Percentiles rank a stretch among this genome's conserved stretches.
Evolutionary conservation across 2,888 invertebrate genomes (phyloP).

Genomic region (Eupsilia transversa): DNA sequence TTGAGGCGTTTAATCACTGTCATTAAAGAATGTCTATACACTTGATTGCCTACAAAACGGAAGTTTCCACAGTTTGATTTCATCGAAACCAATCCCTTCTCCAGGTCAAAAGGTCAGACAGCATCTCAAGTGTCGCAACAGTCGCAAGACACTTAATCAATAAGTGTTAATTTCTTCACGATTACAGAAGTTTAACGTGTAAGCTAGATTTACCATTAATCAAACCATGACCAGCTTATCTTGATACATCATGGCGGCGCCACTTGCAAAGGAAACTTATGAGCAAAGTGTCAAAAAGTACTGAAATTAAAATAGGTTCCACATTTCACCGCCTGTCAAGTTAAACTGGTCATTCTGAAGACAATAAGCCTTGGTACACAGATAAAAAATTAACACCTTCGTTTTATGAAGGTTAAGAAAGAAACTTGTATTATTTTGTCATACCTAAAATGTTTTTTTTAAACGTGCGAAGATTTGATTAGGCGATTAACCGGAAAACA

Average conservation of each 20-base stretch:
- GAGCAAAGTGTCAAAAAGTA: neutral
- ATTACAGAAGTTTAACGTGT: conserved; percentile 58
- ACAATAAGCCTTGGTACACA: conserved; percentile 77
- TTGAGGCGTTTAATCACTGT: neutral
- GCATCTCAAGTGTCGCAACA: conserved; percentile 53
- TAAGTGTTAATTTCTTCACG: conserved; percentile 64
- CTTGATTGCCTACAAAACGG: conserved; percentile 5
- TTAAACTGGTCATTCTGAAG: conserved; percentile 45
- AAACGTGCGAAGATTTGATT: conserved; percentile 57
- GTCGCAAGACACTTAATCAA: conserved; percentile 45
- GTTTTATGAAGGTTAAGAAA: conserved; percentile 45
- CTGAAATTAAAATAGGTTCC: neutral
- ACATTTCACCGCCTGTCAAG: neutral
- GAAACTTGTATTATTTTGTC: conserved; percentile 57
- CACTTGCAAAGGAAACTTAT: neutral
- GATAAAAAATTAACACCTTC: conserved; percentile 84
- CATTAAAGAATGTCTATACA: neutral
- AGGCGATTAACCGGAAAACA: conserved; percentile 57
- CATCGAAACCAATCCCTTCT: conserved; percentile 7
- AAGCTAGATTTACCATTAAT: conserved; percentile 73
- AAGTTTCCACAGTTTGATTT: conserved; percentile 16
- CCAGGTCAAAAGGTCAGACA: conserved; percentile 34
- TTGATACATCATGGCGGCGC: conserved; percentile 3
- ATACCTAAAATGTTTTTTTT: conserved; percentile 43
- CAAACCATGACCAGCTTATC: conserved; percentile 57